Evolutionary conservation across 64 coral and sea anemone genomes (phyloP), one percentile per base, ranked within the genome.

Genomic region (Montipora cactus): DNA sequence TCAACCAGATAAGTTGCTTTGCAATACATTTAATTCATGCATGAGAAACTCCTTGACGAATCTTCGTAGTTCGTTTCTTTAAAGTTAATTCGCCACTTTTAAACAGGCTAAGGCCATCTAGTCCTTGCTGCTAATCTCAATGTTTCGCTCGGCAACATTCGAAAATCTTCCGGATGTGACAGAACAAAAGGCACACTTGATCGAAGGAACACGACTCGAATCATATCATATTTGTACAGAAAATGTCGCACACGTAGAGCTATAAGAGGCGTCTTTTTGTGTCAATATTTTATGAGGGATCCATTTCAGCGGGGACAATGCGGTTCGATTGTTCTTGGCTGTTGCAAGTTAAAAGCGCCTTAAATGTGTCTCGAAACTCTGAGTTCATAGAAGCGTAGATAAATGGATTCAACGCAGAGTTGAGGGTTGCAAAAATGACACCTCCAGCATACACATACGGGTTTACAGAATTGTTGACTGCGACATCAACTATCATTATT

Each of bases 371-470:
- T 10, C 96, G 84, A 25, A 89, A 96, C 52, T 99, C 98, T 19
- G 92, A 87, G 75, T 99, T 99, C 92, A 96, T 99, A 0, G 95
- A 95, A 0, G 98, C 98, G 58, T 96, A 96, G 5, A 99, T 94
- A 2, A 66, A 52, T 57, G 98, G 98, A 74, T 99, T 99, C 0
- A 99, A 76, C 2, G 95, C 95, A 20, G 92, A 94, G 59, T 99
- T 96, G 1, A 99, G 28, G 4, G 98, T 96, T 2, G 95, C 95
- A 37, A 99, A 94, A 68, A 99, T 92, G 2, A 99, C 98, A n/a
- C 92, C 89, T 52, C 98, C 98, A 0, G 95, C 98, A 23, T 95
- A 99, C 21, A 99, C 47, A 47, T 96, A 99, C 7, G 98, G 94
- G 57, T 96, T 92, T 5, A 99, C 92, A 7, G 78, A 71, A 70